phyloP scores from a whole-genome alignment of 2,113 vertebrate species.

The Hiodon alosoides region DNA sequence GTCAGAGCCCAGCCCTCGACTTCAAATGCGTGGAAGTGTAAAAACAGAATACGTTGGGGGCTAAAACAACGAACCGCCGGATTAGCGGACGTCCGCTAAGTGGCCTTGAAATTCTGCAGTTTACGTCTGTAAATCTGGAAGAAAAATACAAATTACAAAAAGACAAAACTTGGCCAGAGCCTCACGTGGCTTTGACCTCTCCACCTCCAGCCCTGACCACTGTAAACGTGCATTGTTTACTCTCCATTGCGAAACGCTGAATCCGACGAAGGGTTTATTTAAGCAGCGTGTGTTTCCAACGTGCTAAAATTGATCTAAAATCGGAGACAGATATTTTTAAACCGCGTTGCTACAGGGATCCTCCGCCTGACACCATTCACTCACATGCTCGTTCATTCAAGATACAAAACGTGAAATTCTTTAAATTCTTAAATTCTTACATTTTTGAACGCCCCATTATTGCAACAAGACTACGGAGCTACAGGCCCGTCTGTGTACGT shows the following conservation, averaged over 20 bases:
- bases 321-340: not conserved
- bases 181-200: not conserved
- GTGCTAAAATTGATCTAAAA: not conserved
- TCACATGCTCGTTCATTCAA: not conserved
- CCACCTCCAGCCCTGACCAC: not conserved
- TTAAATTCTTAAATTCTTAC: not conserved
- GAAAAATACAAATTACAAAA: slow-evolving; percentile 25
- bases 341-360: not conserved
- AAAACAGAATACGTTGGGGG: slow-evolving; percentile 79
- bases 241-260: not conserved
- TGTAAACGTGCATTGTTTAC: not conserved
- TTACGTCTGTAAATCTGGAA: slow-evolving; percentile 32
- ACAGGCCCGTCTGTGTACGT: slow-evolving; percentile 9
- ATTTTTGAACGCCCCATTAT: slow-evolving; percentile 3
- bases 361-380: not conserved
- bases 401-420: not conserved
- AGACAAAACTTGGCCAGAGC: not conserved
- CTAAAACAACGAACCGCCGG: slow-evolving; percentile 70
- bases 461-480: not conserved
- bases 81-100: slow-evolving; percentile 85
- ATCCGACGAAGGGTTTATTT: not conserved
- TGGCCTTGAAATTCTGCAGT: slow-evolving; percentile 62
- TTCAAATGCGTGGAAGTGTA: slow-evolving; percentile 84
- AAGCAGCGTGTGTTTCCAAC: not conserved
- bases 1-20: slow-evolving; percentile 67